phyloP scores from a whole-genome alignment of 2,797 vertebrate species.

The Sparus aurata region DNA sequence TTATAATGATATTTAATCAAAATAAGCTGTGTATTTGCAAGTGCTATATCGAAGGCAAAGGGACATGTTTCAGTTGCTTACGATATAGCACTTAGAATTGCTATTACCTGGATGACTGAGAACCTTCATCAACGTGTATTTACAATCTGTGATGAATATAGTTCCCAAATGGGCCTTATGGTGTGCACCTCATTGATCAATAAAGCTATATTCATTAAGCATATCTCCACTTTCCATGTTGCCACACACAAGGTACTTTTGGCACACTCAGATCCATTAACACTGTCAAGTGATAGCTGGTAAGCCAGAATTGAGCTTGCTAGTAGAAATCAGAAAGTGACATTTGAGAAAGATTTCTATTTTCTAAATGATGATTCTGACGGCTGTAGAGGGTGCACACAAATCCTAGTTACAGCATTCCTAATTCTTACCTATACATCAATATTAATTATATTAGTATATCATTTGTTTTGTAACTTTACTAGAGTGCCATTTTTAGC shows the following conservation, averaged over 20 bases:
- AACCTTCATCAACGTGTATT: too few relatives aligned
- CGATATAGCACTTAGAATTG: too few relatives aligned
- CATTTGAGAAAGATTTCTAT: conserved; percentile 7
- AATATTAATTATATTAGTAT: background rate
- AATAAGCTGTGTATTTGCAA: too few relatives aligned
- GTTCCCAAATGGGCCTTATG: background rate
- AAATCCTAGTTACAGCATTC: background rate
- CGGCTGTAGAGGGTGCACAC: background rate
- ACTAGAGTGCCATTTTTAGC: background rate
- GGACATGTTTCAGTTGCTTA: too few relatives aligned
- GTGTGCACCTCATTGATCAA: background rate
- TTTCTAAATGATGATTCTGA: background rate
- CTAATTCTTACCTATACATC: background rate
- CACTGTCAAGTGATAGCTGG: background rate
- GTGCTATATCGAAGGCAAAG: too few relatives aligned
- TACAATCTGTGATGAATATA: background rate
- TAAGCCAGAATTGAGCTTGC: conserved; percentile 24
- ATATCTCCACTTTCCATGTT: background rate
- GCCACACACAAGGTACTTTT: background rate
- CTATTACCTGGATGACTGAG: too few relatives aligned
- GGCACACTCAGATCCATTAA: conserved; percentile 24
- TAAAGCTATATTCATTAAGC: background rate
- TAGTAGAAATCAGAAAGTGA: conserved; percentile 8
- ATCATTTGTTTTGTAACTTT: background rate
- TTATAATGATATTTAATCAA: conserved; percentile 4